Conservation (phyloP, 2,888 invertebrate genomes). For the Limenitis arthemis region DNA sequence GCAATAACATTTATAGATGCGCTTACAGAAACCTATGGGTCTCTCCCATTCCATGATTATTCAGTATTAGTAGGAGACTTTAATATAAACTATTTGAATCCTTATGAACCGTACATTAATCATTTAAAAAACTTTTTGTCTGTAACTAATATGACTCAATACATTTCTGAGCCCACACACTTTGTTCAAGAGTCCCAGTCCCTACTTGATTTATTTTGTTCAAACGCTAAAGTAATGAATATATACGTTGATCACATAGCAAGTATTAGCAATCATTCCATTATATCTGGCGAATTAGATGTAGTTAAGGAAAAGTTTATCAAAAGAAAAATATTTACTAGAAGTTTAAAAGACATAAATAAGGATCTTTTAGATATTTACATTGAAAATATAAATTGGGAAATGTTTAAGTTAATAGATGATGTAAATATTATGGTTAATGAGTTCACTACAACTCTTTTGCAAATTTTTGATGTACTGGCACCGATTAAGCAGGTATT, state of each 20-base stretch:
- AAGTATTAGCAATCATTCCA: slow-evolving; percentile 7
- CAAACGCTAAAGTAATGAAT: slow-evolving; percentile 5
- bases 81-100: slow-evolving; percentile 7
- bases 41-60: slow-evolving; percentile 10
- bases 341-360: not conserved
- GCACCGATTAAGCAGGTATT: not conserved
- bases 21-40: slow-evolving; percentile 11
- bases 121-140: slow-evolving; percentile 8
- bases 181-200: slow-evolving; percentile 8
- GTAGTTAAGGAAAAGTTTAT: slow-evolving; percentile 4
- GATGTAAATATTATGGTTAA: not conserved
- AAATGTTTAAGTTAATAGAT: not conserved
- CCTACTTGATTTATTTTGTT: slow-evolving; percentile 19
- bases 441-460: not conserved
- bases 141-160: slow-evolving; percentile 11
- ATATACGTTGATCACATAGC: slow-evolving; percentile 9
- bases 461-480: not conserved
- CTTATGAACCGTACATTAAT: not conserved
- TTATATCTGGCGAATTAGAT: slow-evolving; percentile 2
- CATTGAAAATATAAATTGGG: not conserved
- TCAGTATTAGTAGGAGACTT: slow-evolving; percentile 16
- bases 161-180: slow-evolving; percentile 15
- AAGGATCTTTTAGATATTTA: not conserved
- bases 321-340: not conserved
- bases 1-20: slow-evolving; percentile 16